A percentile compares a stretch with the other conserved stretches of the same genome.
Conservation (phyloP, 37 sponge, comb jelly and placozoan genomes). For the Beroe ovata region DNA sequence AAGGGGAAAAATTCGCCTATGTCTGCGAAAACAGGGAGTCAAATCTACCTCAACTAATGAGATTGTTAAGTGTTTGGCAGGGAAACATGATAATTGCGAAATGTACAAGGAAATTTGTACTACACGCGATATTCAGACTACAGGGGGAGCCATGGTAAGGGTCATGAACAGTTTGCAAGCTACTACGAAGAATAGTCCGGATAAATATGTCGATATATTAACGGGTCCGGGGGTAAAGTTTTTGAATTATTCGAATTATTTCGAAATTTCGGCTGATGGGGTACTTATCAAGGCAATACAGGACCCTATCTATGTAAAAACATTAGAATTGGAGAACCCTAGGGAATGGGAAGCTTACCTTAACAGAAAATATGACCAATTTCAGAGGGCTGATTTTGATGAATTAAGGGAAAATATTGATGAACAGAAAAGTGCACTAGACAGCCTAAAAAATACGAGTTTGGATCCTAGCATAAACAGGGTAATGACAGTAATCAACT, state of each 20-base stretch:
- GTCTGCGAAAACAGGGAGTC: neutral
- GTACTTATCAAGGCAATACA: neutral
- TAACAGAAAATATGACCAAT: neutral
- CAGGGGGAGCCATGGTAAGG: neutral
- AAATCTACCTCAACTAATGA: neutral
- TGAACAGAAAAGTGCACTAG: neutral
- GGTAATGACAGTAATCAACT: neutral
- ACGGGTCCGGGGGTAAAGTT: neutral
- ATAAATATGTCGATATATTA: neutral
- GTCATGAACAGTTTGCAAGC: neutral
- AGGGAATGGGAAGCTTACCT: neutral
- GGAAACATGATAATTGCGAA: neutral
- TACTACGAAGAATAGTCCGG: neutral
- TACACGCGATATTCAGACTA: neutral
- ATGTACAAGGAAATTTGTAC: neutral
- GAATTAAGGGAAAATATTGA: neutral
- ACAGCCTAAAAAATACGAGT: neutral
- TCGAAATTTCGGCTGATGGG: neutral
- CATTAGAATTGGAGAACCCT: neutral
- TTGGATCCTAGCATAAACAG: neutral
- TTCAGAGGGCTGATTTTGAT: neutral
- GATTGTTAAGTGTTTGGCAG: neutral
- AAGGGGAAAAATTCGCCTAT: neutral
- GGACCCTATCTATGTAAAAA: neutral
- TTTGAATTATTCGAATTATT: neutral